Evolutionary conservation across 2,797 vertebrate genomes (phyloP).

Genomic region (Schizopygopsis pylzovi): DNA sequence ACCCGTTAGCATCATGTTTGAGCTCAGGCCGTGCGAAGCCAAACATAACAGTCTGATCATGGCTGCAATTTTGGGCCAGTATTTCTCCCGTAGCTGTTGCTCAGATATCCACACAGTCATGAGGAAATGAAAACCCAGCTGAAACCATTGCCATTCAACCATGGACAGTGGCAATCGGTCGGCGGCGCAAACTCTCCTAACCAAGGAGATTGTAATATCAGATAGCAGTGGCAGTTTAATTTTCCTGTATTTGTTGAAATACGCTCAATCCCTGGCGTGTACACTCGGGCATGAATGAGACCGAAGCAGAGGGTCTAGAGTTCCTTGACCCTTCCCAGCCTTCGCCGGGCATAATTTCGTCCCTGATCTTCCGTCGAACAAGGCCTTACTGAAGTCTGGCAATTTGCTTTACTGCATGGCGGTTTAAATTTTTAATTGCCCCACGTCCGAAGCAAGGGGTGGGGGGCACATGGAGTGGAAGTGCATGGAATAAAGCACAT

Average conservation of each 20-base stretch:
- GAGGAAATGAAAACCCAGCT: constrained; percentile 52
- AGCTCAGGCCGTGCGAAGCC: neutral
- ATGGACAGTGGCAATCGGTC: constrained; percentile 35
- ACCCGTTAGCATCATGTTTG: neutral
- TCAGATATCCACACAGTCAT: constrained; percentile 27
- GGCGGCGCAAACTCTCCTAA: constrained; percentile 29
- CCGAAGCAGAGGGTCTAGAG: constrained; percentile 57
- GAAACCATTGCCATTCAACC: constrained; percentile 46
- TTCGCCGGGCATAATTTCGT: constrained; percentile 65
- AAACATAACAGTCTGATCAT: constrained; percentile 24
- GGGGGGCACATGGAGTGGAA: neutral
- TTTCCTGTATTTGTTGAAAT: constrained; percentile 62
- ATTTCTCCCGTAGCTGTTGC: constrained; percentile 10
- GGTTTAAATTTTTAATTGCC: constrained; percentile 81
- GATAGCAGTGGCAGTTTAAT: constrained; percentile 55
- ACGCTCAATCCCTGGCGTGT: constrained; percentile 61
- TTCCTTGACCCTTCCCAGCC: constrained; percentile 67
- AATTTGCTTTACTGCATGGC: constrained; percentile 76
- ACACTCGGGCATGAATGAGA: constrained; percentile 59
- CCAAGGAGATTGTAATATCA: constrained; percentile 59
- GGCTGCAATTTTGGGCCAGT: constrained; percentile 23
- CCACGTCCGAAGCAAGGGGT: constrained; percentile 59
- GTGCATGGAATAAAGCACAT: constrained; percentile 60
- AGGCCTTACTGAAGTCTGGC: constrained; percentile 69
- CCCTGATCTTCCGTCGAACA: constrained; percentile 73